Conservation (phyloP, 1,140 invertebrate genomes). For the Drosophila parabipectinata region DNA sequence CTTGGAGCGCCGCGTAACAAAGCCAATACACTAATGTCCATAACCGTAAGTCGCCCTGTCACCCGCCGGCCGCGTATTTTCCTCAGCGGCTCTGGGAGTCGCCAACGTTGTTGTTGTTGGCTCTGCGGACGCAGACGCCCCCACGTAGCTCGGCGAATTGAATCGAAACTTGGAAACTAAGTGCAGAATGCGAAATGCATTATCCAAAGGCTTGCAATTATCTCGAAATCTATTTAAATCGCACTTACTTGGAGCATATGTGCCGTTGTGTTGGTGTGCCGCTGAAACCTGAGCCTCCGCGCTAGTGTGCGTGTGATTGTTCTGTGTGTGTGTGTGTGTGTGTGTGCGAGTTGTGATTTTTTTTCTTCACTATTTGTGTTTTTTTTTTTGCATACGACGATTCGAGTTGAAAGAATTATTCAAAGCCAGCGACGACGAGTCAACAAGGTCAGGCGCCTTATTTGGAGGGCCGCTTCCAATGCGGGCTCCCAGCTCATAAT, state of each 20-base stretch:
- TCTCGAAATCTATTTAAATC: slow-evolving; percentile 48
- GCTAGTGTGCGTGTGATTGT: slow-evolving; percentile 41
- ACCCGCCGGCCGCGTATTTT: background rate
- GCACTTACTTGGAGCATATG: slow-evolving; percentile 12
- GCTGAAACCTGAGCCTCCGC: slow-evolving; percentile 72
- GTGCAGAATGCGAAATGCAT: slow-evolving; percentile 45
- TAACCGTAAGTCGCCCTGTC: slow-evolving; percentile 70
- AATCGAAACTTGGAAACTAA: slow-evolving; percentile 29
- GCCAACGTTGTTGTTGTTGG: slow-evolving; percentile 11
- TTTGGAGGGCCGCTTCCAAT: slow-evolving; percentile 39
- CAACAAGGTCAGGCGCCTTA: slow-evolving; percentile 78
- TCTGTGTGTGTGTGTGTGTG: background rate
- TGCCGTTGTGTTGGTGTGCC: slow-evolving; percentile 23
- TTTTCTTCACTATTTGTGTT: slow-evolving; percentile 28
- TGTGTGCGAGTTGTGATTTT: slow-evolving; percentile 46
- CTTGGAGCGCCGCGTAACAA: slow-evolving; percentile 60
- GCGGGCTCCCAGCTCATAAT: slow-evolving; percentile 72
- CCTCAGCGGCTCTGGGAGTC: slow-evolving; percentile 1
- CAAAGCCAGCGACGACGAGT: slow-evolving; percentile 51
- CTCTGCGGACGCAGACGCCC: slow-evolving; percentile 52
- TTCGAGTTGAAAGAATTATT: slow-evolving; percentile 78
- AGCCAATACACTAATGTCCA: slow-evolving; percentile 77
- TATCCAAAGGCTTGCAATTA: slow-evolving; percentile 36
- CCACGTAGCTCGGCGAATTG: slow-evolving; percentile 61
- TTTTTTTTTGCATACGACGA: slow-evolving; percentile 69